phyloP scores from a whole-genome alignment of 2,113 vertebrate species.

The Uria lomvia region DNA sequence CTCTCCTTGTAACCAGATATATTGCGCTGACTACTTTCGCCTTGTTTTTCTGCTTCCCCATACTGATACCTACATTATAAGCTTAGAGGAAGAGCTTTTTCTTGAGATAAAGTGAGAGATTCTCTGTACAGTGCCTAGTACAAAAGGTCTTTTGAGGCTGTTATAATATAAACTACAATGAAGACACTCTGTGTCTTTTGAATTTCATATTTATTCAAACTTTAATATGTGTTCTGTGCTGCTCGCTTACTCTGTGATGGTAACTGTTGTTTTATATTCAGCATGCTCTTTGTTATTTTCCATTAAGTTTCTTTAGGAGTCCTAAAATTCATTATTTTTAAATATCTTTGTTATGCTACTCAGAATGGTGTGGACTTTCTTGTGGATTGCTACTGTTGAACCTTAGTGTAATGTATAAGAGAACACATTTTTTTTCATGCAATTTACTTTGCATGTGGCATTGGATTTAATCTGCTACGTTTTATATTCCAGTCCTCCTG shows the following conservation, averaged over 20 bases:
- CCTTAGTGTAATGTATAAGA: background rate
- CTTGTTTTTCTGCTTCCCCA: background rate
- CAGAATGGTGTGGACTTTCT: background rate
- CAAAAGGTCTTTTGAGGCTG: background rate
- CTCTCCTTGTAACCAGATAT: background rate
- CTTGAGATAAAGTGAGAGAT: background rate
- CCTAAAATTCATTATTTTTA: background rate
- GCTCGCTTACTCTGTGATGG: background rate
- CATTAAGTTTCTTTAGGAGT: background rate
- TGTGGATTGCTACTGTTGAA: background rate
- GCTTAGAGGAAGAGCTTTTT: background rate
- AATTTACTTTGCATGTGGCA: background rate
- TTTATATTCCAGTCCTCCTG: background rate
- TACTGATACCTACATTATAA: background rate
- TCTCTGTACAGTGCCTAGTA: background rate
- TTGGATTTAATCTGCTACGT: background rate
- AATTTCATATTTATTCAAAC: background rate
- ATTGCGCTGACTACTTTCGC: background rate
- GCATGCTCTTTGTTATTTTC: background rate
- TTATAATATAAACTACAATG: background rate
- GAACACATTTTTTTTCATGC: background rate
- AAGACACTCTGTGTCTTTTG: background rate
- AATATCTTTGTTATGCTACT: background rate
- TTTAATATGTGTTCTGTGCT: background rate
- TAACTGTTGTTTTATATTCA: background rate